phyloP scores from a whole-genome alignment of 2,113 vertebrate genomes.

The Salvelinus namaycush region DNA sequence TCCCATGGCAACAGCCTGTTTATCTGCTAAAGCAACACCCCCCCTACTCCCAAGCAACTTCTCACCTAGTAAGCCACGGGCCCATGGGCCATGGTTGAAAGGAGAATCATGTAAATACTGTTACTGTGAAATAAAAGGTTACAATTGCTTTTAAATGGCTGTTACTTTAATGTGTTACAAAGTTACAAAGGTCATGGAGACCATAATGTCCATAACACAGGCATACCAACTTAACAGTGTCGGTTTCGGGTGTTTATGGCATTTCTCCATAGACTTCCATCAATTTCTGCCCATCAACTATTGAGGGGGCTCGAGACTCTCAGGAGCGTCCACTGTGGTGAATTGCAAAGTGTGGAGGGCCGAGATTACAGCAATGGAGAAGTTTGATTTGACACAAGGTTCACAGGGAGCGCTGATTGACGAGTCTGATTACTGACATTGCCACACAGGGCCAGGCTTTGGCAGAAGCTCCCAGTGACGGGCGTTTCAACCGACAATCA shows the following conservation, averaged over 20 bases:
- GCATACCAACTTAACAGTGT: too few species aligned
- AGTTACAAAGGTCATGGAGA: too few species aligned
- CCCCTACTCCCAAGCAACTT: neutral
- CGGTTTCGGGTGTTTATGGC: neutral
- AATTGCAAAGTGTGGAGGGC: constrained; percentile 11
- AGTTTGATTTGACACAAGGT: constrained; percentile 65
- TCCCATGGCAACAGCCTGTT: constrained; percentile 19
- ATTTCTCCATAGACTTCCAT: neutral
- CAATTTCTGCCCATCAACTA: neutral
- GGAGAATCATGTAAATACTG: too few species aligned
- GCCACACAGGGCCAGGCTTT: constrained; percentile 41
- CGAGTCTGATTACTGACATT: constrained; percentile 43
- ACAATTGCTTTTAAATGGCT: too few species aligned
- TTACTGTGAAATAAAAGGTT: too few species aligned
- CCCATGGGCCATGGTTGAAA: too few species aligned
- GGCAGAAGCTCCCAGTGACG: constrained; percentile 43
- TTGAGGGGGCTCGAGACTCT: neutral
- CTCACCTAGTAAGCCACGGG: neutral
- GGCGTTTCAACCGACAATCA: constrained; percentile 53
- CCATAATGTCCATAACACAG: too few species aligned
- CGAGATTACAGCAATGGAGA: constrained; percentile 12
- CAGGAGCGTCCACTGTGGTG: neutral
- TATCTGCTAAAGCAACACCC: neutral
- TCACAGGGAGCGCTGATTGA: constrained; percentile 57
- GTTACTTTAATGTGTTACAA: too few species aligned